Evolutionary conservation across 2,888 invertebrate species (phyloP).

Genomic region (Temnothorax unifasciatus): DNA sequence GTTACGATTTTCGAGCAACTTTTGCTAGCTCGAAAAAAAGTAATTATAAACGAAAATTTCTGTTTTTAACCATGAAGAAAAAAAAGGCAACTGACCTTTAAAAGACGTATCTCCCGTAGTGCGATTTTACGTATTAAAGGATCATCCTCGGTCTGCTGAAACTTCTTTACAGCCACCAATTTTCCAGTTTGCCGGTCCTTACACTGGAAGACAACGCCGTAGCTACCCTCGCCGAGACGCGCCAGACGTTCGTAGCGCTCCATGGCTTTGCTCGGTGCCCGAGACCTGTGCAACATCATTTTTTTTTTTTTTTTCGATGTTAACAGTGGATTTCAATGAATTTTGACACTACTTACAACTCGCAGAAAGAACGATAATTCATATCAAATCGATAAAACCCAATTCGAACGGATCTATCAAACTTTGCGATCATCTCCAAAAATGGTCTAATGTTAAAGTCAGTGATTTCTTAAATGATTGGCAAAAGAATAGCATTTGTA

Average conservation of each 20-base stretch:
- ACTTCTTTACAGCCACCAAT: constrained; percentile 98
- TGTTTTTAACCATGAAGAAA: neutral
- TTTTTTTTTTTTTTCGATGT: neutral
- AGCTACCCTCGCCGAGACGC: constrained; percentile 97
- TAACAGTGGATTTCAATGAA: neutral
- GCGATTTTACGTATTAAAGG: constrained; percentile 98
- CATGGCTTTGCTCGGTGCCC: constrained; percentile 95
- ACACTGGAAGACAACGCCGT: constrained; percentile 98
- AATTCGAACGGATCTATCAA: neutral
- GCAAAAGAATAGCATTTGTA: neutral
- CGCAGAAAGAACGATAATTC: neutral
- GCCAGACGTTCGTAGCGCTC: constrained; percentile 98
- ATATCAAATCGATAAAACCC: neutral
- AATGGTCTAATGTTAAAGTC: neutral
- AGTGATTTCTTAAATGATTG: neutral
- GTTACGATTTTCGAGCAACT: neutral
- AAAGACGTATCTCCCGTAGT: constrained; percentile 96
- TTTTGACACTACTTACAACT: neutral
- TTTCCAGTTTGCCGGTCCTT: constrained; percentile 97
- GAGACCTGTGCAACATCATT: constrained; percentile 88
- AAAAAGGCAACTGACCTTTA: constrained; percentile 90
- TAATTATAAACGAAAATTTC: neutral
- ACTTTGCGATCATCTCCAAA: neutral
- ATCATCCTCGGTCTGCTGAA: constrained; percentile 98
- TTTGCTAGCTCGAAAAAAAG: neutral